These are phyloP conservation scores for Haliclona indistincta DNA, from an alignment of 37 sponge, comb jelly and placozoan genomes.

Conservation along the genomic window DNA sequence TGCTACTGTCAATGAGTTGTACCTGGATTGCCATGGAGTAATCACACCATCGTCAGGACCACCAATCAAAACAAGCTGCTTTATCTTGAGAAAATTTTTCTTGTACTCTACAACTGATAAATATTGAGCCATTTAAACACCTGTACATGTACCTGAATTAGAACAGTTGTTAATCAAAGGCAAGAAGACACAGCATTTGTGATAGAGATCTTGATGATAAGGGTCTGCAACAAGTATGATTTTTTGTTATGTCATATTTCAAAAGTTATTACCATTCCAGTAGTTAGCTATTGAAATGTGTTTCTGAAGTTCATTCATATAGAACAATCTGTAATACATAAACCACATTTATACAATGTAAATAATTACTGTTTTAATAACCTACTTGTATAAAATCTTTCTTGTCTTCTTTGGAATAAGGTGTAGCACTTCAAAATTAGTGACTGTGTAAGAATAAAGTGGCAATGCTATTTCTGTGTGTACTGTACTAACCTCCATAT, in stretches of 20 bases:
- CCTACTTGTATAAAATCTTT: slow-evolving; percentile 66
- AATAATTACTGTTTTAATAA: not conserved
- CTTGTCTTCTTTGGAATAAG: slow-evolving; percentile 64
- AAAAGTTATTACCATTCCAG: slow-evolving; percentile 63
- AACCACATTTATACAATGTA: not conserved
- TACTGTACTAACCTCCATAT: slow-evolving; percentile 73
- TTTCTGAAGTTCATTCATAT: slow-evolving; percentile 39
- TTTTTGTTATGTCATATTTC: not conserved
- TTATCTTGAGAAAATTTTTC: slow-evolving; percentile 59
- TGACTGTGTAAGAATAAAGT: not conserved
- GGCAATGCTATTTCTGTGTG: not conserved
- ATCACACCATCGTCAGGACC: slow-evolving; percentile 96
- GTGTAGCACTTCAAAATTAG: not conserved
- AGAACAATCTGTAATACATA: slow-evolving; percentile 50
- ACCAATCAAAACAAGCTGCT: slow-evolving; percentile 81
- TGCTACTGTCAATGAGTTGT: not conserved
- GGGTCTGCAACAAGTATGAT: slow-evolving; percentile 51
- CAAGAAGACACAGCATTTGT: slow-evolving; percentile 48
- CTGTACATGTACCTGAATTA: slow-evolving; percentile 17
- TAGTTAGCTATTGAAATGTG: slow-evolving; percentile 61
- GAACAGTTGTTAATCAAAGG: slow-evolving; percentile 38
- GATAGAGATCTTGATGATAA: slow-evolving; percentile 46
- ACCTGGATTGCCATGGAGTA: slow-evolving; percentile 98
- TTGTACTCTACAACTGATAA: slow-evolving; percentile 29
- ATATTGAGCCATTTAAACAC: not conserved